A percentile compares a stretch with the other conserved stretches of the same genome.
Evolutionary conservation across 2,797 vertebrate genomes (phyloP).

Genomic region (Thaleichthys pacificus): DNA sequence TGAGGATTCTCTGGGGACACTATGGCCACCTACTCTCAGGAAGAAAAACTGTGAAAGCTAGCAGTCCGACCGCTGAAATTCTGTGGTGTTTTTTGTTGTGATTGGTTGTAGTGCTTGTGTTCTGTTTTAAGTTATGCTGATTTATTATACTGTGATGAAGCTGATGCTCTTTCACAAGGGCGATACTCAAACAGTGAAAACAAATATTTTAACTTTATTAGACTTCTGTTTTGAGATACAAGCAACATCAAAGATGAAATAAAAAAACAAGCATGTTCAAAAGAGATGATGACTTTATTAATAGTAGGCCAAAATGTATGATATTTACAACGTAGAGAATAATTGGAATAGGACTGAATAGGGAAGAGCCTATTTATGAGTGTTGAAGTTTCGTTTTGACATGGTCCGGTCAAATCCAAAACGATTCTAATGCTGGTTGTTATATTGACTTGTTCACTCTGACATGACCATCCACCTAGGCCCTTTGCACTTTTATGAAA

Average conservation of each 20-base stretch:
- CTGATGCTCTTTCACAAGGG: constrained; percentile 13
- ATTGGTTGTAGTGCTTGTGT: constrained; percentile 15
- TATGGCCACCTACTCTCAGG: constrained; percentile 52
- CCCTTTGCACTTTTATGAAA: constrained; percentile 31
- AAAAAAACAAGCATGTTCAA: background rate
- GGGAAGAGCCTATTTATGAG: background rate
- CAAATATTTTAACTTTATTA: background rate
- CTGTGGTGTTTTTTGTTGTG: constrained; percentile 13
- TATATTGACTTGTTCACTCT: background rate
- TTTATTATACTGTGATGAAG: constrained; percentile 50
- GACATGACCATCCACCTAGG: constrained; percentile 20
- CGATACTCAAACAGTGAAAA: background rate
- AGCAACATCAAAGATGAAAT: background rate
- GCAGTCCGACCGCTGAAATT: constrained; percentile 23
- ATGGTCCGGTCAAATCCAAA: too few species aligned
- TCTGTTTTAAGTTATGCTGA: constrained; percentile 9
- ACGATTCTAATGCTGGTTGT: background rate
- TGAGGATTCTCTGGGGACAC: background rate
- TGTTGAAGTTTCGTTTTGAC: background rate
- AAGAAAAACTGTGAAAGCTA: constrained; percentile 33
- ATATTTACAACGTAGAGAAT: background rate
- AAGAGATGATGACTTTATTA: background rate
- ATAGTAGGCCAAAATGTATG: background rate
- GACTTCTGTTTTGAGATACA: constrained; percentile 13
- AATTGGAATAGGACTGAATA: background rate